phyloP scores from a whole-genome alignment of 2,888 invertebrate species.

The Spicauda simplicius region DNA sequence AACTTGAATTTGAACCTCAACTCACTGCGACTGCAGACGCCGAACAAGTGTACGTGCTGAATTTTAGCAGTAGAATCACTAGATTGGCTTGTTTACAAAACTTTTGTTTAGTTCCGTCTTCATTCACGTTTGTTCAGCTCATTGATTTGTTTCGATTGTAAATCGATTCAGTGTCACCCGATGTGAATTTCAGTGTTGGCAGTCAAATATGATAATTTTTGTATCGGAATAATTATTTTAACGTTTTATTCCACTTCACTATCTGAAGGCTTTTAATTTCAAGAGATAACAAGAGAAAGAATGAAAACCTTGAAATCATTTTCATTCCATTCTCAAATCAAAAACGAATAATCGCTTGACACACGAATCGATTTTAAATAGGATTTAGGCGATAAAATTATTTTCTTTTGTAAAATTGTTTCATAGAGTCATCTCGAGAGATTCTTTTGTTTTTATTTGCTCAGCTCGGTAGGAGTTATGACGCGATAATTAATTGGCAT shows the following conservation, averaged over 20 bases:
- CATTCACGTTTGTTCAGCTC: constrained; percentile 42
- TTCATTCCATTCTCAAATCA: no score
- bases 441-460: constrained; percentile 20
- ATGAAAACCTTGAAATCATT: background rate
- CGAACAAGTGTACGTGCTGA: constrained; percentile 93
- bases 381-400: background rate
- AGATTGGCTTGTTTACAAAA: constrained; percentile 70
- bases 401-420: background rate
- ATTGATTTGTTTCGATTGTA: constrained; percentile 28
- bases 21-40: constrained; percentile 94
- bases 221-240: no score
- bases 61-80: constrained; percentile 70
- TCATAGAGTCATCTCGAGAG: background rate
- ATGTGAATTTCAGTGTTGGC: background rate
- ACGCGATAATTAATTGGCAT: constrained; percentile 29
- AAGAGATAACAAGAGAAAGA: no score
- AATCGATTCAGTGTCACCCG: constrained; percentile 15
- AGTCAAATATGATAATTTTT: no score
- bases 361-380: constrained; percentile 2
- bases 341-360: background rate
- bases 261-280: background rate
- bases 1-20: constrained; percentile 98
- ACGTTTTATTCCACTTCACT: no score
- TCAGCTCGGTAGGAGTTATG: constrained; percentile 19
- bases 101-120: constrained; percentile 45